Evolutionary conservation across 2,113 vertebrate species (phyloP).

Genomic region (Acinonyx jubatus): DNA sequence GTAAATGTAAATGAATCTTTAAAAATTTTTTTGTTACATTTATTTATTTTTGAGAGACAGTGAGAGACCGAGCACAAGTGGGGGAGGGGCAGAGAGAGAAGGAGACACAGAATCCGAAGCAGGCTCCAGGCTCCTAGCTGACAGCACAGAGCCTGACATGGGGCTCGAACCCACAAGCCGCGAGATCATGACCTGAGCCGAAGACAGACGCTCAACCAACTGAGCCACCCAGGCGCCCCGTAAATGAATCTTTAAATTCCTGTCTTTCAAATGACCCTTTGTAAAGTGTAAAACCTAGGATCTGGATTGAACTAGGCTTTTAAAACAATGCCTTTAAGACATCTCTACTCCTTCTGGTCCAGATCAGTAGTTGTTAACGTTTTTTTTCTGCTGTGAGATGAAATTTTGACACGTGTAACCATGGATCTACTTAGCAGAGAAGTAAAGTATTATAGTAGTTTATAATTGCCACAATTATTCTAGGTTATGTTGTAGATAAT

Average conservation of each 20-base stretch:
- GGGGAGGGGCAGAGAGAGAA: no score
- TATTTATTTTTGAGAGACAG: no score
- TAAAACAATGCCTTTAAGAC: background rate
- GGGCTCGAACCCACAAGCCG: no score
- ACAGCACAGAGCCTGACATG: no score
- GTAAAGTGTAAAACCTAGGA: background rate
- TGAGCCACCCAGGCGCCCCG: no score
- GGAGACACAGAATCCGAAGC: no score
- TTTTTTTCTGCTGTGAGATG: background rate
- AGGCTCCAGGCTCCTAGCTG: no score
- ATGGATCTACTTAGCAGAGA: background rate
- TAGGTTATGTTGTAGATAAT: background rate
- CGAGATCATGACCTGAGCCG: no score
- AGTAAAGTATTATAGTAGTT: background rate
- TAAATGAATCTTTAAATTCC: background rate
- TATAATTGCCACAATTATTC: background rate
- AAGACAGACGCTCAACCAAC: no score
- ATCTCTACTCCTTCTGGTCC: background rate
- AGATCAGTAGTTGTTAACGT: background rate
- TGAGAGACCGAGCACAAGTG: no score
- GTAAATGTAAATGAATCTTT: background rate
- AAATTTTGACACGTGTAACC: background rate
- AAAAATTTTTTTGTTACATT: background rate
- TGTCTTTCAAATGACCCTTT: constrained; percentile 28
- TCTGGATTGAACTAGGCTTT: background rate